phyloP scores from a whole-genome alignment of 2,113 vertebrate species.

The Lasiurus cinereus region DNA sequence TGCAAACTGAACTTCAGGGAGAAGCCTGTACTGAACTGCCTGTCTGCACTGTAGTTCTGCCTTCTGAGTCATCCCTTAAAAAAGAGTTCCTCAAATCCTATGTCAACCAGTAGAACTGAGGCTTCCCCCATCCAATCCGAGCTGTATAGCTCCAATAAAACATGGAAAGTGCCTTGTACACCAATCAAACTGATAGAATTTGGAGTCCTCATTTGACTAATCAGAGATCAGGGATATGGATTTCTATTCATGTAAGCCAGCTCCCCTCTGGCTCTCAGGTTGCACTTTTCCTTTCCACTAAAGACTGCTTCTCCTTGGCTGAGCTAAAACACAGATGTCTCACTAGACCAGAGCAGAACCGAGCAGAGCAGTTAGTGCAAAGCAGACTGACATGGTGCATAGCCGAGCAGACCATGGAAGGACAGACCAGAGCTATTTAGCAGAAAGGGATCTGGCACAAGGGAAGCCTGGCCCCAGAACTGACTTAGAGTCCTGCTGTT shows the following conservation, averaged over 20 bases:
- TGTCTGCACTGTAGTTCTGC: background rate
- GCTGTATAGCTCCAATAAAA: background rate
- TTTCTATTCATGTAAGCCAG: background rate
- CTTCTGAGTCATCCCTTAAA: background rate
- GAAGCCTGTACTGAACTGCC: background rate
- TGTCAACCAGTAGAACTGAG: background rate
- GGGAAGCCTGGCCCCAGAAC: background rate
- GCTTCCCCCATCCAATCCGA: background rate
- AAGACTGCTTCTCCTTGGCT: background rate
- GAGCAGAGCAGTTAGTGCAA: background rate
- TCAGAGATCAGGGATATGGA: background rate
- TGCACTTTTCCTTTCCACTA: background rate
- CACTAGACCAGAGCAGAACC: background rate
- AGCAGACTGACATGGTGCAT: background rate
- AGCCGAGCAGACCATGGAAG: background rate
- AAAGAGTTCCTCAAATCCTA: background rate
- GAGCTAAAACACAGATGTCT: background rate
- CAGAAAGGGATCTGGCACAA: background rate
- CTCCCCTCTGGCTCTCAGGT: background rate
- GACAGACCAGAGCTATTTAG: background rate
- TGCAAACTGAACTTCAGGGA: background rate
- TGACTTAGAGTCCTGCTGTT: background rate
- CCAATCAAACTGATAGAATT: background rate
- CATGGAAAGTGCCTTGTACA: background rate
- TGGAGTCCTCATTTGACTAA: background rate